Evolutionary conservation across 2,797 vertebrate genomes (phyloP), one percentile per base, ranked within the genome.

Genomic region (Allobates femoralis): DNA sequence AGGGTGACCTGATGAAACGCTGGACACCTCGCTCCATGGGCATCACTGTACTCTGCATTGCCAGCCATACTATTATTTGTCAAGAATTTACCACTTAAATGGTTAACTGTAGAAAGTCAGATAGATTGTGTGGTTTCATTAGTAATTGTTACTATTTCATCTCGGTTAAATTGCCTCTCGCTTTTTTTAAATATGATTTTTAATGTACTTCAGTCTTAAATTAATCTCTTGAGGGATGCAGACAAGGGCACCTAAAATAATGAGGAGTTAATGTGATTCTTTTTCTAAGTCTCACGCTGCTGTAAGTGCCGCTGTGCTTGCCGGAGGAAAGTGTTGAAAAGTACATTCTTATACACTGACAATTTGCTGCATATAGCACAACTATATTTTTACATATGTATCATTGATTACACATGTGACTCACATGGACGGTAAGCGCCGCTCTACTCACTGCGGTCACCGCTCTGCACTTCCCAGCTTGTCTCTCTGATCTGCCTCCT

Each of bases 101-200:
- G 28, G 75, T 77, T 77, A 56, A 77, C 55, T 28, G 46, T n/a
- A 26, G 15, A 30, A 8, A 30, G 50, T 76, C n/a, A 0, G 23
- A 41, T 30, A 53, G 53, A 76, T 76, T 66, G 18, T 81, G n/a
- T 85, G 28, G 60, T 85, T 75, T 67, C 30, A 67, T 84, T 78
- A 67, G 51, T 56, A 23, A 62, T 76, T 64, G 37, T 30, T 18
- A 76, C 46, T 77, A 32, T 78, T 78, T 55, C 78, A 78, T 69
- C 8, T 41, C 11, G 15, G 62, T 41, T 69, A 79, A 78, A 78
- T 66, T 67, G 14, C 30, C 58, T 67, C 74, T 60, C 23, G 64
- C 73, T 78, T 41, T 50, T n/a, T 23, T 50, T 34, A 71, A 69
- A 85, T 71, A 46, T 79, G 34, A 56, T 41, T 79, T 85, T 69